phyloP scores from a whole-genome alignment of 2,797 vertebrate species.

The Enteromius argenteus region DNA sequence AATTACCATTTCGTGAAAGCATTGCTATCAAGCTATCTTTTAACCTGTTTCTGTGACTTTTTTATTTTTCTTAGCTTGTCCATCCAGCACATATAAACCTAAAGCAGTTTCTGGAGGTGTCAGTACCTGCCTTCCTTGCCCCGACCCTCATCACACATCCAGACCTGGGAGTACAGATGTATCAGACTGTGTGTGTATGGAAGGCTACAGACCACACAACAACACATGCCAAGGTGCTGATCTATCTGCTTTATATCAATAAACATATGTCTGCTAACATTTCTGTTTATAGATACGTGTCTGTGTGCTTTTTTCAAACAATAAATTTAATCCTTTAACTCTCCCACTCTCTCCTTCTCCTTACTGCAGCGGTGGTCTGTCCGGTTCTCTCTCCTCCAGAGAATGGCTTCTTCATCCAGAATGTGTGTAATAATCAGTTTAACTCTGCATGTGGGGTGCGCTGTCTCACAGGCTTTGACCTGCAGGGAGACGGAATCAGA shows the following conservation, averaged over 20 bases:
- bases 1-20: background rate
- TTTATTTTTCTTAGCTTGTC: constrained; percentile 82
- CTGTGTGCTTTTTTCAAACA: background rate
- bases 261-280: constrained; percentile 21
- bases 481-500: constrained; percentile 89
- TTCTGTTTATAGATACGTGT: constrained; percentile 26
- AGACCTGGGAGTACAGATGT: constrained; percentile 89
- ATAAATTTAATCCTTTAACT: constrained; percentile 4
- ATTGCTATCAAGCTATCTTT: background rate
- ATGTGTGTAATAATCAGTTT: constrained; percentile 92
- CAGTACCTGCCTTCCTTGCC: constrained; percentile 87
- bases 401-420: constrained; percentile 94
- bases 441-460: constrained; percentile 93
- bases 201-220: constrained; percentile 83
- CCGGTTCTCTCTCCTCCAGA: constrained; percentile 86
- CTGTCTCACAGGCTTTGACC: constrained; percentile 89
- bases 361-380: constrained; percentile 85
- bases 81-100: constrained; percentile 92
- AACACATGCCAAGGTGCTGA: constrained; percentile 86
- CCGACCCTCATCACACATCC: constrained; percentile 88
- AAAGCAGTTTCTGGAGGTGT: constrained; percentile 89
- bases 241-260: background rate
- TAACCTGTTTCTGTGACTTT: background rate
- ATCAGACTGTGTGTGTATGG: constrained; percentile 86
- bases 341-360: background rate